phyloP scores from a whole-genome alignment of 1,140 invertebrate species.

The Caenorhabditis brenneri region DNA sequence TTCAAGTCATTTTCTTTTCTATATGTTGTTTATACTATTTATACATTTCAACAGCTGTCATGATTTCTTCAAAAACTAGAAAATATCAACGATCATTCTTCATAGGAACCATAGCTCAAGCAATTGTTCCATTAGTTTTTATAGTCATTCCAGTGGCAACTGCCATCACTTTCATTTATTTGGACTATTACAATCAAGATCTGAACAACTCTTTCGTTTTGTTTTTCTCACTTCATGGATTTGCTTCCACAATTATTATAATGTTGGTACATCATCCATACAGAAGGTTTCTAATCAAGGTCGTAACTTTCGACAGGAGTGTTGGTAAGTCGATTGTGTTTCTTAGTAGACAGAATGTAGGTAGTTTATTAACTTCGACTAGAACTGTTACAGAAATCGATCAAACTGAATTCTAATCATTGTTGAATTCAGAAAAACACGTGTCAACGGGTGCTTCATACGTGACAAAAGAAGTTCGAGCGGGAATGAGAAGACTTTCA shows the following conservation, averaged over 20 bases:
- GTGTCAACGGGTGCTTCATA: not conserved
- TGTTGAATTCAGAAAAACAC: not conserved
- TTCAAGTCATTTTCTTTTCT: not conserved
- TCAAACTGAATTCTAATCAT: not conserved
- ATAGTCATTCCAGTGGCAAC: not conserved
- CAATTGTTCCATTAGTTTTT: not conserved
- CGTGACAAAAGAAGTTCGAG: not conserved
- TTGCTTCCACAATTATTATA: not conserved
- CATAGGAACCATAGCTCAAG: conserved; percentile 7
- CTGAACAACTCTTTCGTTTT: not conserved
- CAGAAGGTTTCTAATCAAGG: not conserved
- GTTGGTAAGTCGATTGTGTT: not conserved
- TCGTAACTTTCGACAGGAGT: not conserved
- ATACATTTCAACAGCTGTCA: not conserved
- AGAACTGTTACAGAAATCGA: not conserved
- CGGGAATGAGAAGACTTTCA: not conserved
- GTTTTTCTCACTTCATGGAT: conserved; percentile 1
- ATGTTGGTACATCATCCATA: conserved; percentile 12
- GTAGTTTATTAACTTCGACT: too few species aligned
- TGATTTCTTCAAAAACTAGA: not conserved
- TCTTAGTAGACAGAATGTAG: too few species aligned
- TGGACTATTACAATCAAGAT: not conserved
- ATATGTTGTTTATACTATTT: not conserved
- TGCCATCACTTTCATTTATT: not conserved
- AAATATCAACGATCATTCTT: conserved; percentile 10